These are phyloP conservation scores for Nomada hirtipes DNA, from an alignment of 2,888 invertebrate genomes.

Conservation along the genomic window DNA sequence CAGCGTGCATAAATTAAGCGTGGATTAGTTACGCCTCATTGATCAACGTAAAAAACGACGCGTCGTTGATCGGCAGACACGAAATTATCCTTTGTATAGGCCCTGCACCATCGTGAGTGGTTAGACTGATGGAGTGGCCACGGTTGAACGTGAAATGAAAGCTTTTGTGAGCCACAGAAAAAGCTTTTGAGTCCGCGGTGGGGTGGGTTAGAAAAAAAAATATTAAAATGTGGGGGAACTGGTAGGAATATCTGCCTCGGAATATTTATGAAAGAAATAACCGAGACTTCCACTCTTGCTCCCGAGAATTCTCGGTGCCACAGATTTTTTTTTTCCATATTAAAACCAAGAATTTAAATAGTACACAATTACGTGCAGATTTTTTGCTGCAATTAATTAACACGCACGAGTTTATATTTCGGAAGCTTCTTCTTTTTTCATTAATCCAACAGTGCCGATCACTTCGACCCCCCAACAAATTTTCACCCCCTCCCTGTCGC, in stretches of 20 bases:
- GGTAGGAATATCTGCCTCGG: too few species aligned
- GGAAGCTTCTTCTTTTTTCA: too few species aligned
- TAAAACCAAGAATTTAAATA: background rate
- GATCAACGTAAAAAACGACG: slow-evolving; percentile 37
- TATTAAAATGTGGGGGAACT: background rate
- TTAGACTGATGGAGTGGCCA: background rate
- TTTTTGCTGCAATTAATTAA: slow-evolving; percentile 46
- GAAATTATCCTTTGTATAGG: slow-evolving; percentile 10
- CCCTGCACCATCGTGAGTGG: too few species aligned
- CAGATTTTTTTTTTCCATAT: too few species aligned
- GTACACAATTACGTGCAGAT: slow-evolving; percentile 21
- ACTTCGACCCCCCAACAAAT: too few species aligned
- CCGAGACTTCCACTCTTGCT: too few species aligned
- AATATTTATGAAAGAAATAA: background rate
- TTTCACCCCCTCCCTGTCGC: too few species aligned
- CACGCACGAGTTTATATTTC: slow-evolving; percentile 16
- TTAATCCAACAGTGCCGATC: too few species aligned
- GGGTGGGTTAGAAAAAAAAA: background rate
- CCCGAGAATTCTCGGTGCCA: too few species aligned
- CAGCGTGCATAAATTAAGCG: slow-evolving; percentile 39
- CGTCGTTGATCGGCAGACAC: slow-evolving; percentile 24
- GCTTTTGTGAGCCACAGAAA: background rate
- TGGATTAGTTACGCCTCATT: slow-evolving; percentile 37
- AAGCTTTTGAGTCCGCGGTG: background rate
- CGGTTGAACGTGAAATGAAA: background rate